Conservation (phyloP, 2,888 invertebrate species). For the Theretra japonica region DNA sequence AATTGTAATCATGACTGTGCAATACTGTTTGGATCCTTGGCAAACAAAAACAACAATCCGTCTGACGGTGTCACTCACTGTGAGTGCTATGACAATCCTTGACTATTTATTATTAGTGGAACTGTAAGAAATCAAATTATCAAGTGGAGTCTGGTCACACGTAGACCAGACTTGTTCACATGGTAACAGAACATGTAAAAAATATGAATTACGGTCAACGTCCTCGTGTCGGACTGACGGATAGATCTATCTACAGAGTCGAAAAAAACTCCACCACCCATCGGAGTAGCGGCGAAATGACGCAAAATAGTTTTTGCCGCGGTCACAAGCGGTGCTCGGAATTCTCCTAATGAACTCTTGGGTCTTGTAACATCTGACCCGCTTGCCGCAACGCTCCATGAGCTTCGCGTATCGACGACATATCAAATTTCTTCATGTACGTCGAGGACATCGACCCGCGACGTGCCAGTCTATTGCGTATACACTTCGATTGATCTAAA, state of each 20-base stretch:
- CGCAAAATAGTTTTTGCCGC: conserved; percentile 71
- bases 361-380: conserved; percentile 59
- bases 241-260: conserved; percentile 75
- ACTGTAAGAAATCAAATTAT: conserved; percentile 11
- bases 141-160: conserved; percentile 21
- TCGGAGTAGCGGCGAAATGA: conserved; percentile 65
- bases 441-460: conserved; percentile 64
- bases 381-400: conserved; percentile 57
- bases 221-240: conserved; percentile 70
- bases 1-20: conserved; percentile 6
- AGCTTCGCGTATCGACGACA: conserved; percentile 59
- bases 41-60: neutral
- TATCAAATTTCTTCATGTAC: conserved; percentile 64
- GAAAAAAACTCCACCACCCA: conserved; percentile 67
- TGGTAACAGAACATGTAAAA: conserved; percentile 69
- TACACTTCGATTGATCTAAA: conserved; percentile 40
- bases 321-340: conserved; percentile 59
- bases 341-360: conserved; percentile 67
- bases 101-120: neutral
- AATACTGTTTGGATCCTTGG: conserved; percentile 17
- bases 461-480: conserved; percentile 52
- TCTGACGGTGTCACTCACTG: neutral
- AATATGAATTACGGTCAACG: conserved; percentile 77
- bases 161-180: conserved; percentile 39
- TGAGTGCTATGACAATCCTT: neutral